Evolutionary conservation across 2,797 vertebrate species (phyloP).

Genomic region (Orientallactaga sibirica): DNA sequence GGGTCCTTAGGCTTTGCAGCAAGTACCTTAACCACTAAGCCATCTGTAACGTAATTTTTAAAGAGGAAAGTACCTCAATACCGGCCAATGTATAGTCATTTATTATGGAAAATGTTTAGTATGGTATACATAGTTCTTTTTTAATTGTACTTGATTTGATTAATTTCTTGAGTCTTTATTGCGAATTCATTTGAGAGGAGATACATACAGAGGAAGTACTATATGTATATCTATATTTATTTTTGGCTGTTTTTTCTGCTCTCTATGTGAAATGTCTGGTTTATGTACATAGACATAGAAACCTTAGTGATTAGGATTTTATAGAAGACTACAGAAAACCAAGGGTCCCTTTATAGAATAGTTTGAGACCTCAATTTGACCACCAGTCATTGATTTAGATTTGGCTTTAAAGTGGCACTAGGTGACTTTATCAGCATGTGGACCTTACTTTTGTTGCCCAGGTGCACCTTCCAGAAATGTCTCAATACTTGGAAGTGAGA

Average conservation of each 20-base stretch:
- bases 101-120: constrained; percentile 36
- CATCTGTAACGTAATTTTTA: background rate
- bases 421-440: background rate
- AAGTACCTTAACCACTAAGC: no score
- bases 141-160: constrained; percentile 39
- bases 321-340: background rate
- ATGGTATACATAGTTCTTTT: background rate
- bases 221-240: background rate
- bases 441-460: constrained; percentile 25
- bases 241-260: background rate
- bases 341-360: constrained; percentile 2
- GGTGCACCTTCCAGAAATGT: background rate
- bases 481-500: background rate
- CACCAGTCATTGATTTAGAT: background rate
- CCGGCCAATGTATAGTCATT: background rate
- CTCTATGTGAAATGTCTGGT: constrained; percentile 14
- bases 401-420: constrained; percentile 15
- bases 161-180: constrained; percentile 1
- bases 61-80: constrained; percentile 15
- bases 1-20: no score
- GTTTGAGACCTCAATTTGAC: background rate
- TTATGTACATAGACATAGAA: background rate
- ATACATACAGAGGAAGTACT: background rate
- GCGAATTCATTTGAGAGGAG: background rate
- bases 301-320: background rate